Evolutionary conservation across 2,113 vertebrate species (phyloP).

Genomic region (Micronycteris hirsuta): DNA sequence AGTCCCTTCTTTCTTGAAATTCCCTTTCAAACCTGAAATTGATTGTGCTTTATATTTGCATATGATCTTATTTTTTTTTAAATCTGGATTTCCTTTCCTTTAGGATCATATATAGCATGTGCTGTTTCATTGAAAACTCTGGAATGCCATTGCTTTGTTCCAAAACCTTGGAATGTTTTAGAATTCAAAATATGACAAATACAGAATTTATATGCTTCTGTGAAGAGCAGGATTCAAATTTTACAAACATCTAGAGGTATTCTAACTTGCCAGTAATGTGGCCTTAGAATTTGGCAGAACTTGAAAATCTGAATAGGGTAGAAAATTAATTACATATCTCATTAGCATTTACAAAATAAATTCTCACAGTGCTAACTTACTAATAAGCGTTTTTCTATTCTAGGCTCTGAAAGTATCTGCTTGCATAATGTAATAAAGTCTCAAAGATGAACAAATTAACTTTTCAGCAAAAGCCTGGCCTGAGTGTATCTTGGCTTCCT

Average conservation of each 20-base stretch:
- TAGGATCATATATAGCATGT: background rate
- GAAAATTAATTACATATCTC: background rate
- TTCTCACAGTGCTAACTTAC: background rate
- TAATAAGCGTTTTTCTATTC: background rate
- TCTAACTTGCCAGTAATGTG: background rate
- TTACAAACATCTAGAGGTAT: background rate
- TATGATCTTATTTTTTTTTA: background rate
- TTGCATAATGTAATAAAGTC: background rate
- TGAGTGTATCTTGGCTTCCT: constrained; percentile 46
- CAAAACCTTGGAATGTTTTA: background rate
- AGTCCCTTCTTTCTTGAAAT: background rate
- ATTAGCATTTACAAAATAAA: background rate
- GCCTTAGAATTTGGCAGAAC: background rate
- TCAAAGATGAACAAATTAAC: constrained; percentile 33
- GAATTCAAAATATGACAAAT: background rate
- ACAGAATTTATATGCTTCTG: background rate
- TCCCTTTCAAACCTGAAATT: background rate
- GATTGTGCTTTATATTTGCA: background rate
- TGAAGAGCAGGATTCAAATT: background rate
- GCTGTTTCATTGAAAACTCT: background rate
- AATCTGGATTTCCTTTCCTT: background rate
- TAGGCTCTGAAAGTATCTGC: background rate
- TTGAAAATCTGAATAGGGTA: background rate
- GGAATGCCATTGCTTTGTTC: background rate
- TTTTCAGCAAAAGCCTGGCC: constrained; percentile 14